phyloP scores from a whole-genome alignment of 1,140 invertebrate genomes.

The Amphibalanus amphitrite region DNA sequence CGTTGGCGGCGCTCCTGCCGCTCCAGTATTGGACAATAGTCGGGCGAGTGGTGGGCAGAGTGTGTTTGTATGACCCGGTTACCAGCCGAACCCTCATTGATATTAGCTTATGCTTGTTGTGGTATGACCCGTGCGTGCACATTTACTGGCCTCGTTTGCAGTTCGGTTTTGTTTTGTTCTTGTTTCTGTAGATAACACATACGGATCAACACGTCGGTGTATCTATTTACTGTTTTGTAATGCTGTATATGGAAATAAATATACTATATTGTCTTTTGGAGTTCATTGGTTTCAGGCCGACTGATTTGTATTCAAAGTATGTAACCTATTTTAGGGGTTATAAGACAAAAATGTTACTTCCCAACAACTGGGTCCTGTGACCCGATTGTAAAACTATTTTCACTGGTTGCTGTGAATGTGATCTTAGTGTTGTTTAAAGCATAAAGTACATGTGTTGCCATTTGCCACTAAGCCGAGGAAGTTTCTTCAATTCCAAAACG shows the following conservation, averaged over 20 bases:
- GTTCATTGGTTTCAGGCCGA: not conserved
- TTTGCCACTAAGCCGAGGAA: too few relatives aligned
- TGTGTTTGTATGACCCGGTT: not conserved
- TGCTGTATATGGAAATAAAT: not conserved
- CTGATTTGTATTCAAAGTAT: too few relatives aligned
- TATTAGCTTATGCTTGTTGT: constrained; percentile 2
- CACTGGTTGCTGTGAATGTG: too few relatives aligned
- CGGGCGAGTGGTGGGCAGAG: too few relatives aligned
- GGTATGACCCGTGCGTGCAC: not conserved
- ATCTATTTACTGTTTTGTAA: constrained; percentile 1
- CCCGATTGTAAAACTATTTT: too few relatives aligned
- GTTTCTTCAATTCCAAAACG: too few relatives aligned
- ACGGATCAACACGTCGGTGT: not conserved
- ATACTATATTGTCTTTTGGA: constrained; percentile 1
- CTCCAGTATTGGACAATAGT: not conserved
- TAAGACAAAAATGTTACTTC: too few relatives aligned
- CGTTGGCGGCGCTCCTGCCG: too few relatives aligned
- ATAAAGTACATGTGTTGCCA: too few relatives aligned
- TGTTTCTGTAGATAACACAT: not conserved
- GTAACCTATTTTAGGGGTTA: too few relatives aligned
- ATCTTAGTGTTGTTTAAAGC: too few relatives aligned
- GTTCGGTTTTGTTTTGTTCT: constrained; percentile 1
- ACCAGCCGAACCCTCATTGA: not conserved
- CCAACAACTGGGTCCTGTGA: too few relatives aligned
- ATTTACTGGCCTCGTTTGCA: not conserved